Base-by-base conservation (phyloP, 2,797 vertebrate species). In the Melanotaenia trifasciata region DNA sequence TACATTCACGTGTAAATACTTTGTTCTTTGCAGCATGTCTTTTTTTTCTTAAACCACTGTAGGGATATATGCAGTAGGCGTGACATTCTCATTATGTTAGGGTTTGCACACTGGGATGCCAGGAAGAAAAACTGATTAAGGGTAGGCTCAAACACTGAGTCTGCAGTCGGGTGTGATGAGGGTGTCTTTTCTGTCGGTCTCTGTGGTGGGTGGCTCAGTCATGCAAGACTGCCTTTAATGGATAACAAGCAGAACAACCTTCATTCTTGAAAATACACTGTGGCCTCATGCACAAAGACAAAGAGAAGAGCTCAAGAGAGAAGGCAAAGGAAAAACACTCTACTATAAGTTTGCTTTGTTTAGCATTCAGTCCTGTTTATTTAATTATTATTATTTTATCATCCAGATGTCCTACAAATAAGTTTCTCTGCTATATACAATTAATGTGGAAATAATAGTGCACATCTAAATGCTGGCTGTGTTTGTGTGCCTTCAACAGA, bases 401-500 rank as follows among this genome's bases (percentile, higher is more conserved):
- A 45, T 62, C 28, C 38, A 67, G 30, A 45, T 32, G 45, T 59
- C n/a, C 70, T 43, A 45, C 74, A 24, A 85, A 51, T 75, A 74
- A 24, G 35, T 70, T 80, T 89, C 84, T 81, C 88, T 84, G 81
- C 64, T 64, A 80, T 64, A 72, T 70, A 68, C 75, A 85, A 86
- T 90, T 87, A 90, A 74, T 50, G 65, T 65, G 70, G 74, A 88
- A 87, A 89, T 80, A 90, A 88, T 45, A 18, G 43, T 45, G 16
- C 43, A 45, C 43, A 20, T 45, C 16, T 7, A 20, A 20, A 45
- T 45, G 1, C 16, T 6, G 43, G 18, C 18, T 16, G 16, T 18
- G 13, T 38, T 38, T 38, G 36, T 38, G 12, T 38, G 38, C 13
- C 13, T 36, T 36, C 8, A 36, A 36, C 35, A 36, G 35, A 36